Percentiles rank a stretch among this genome's conserved stretches.
Evolutionary conservation across 2,113 vertebrate genomes (phyloP).

Genomic region (Tapirus terrestris): DNA sequence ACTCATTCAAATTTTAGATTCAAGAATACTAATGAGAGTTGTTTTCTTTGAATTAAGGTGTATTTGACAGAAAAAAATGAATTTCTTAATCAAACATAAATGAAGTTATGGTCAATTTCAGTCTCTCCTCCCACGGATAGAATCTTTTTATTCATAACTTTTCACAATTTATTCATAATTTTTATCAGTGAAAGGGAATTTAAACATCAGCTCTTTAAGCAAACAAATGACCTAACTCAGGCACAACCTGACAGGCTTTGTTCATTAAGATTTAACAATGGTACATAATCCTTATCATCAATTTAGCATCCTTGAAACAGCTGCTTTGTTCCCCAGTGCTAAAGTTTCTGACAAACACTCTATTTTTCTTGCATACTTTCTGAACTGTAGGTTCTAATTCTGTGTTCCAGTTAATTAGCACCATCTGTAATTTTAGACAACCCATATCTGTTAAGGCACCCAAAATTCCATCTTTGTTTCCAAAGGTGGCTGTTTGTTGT

Average conservation of each 20-base stretch:
- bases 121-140: constrained; percentile 72
- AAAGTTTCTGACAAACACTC: constrained; percentile 74
- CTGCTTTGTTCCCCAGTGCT: constrained; percentile 59
- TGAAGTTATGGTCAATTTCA: constrained; percentile 66
- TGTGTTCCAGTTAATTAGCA: constrained; percentile 76
- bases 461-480: constrained; percentile 66
- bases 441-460: constrained; percentile 57
- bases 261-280: constrained; percentile 76
- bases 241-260: constrained; percentile 73
- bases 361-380: constrained; percentile 79
- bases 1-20: neutral
- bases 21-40: constrained; percentile 17
- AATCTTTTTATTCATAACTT: constrained; percentile 80
- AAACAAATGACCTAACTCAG: constrained; percentile 80
- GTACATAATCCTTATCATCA: constrained; percentile 82
- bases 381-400: constrained; percentile 69
- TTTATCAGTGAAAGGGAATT: constrained; percentile 77
- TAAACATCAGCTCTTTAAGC: constrained; percentile 65
- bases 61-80: constrained; percentile 53
- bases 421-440: constrained; percentile 78
- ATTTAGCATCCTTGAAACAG: constrained; percentile 73
- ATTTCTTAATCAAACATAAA: constrained; percentile 66
- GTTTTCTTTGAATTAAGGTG: constrained; percentile 65
- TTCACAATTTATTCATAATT: constrained; percentile 77
- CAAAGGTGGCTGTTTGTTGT: constrained; percentile 74